Evolutionary conservation across 2,888 invertebrate genomes (phyloP).

Genomic region (Bruchidius siliquastri): DNA sequence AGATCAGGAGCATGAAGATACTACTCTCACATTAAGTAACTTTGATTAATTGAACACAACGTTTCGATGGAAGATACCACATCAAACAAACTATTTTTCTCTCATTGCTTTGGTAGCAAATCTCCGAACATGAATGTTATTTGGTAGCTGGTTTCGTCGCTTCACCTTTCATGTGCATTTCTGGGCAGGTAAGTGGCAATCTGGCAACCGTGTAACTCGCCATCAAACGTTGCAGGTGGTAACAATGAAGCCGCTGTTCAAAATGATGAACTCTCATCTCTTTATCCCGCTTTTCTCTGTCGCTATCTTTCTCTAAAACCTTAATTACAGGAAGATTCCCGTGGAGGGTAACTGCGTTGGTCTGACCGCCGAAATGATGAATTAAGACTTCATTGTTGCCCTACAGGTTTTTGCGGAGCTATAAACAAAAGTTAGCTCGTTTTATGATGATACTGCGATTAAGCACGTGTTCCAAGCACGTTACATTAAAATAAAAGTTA

Average conservation of each 20-base stretch:
- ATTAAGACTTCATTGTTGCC: neutral
- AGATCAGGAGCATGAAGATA: too few species aligned
- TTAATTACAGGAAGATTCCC: neutral
- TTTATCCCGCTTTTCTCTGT: neutral
- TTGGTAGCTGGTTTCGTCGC: too few species aligned
- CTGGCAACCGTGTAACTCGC: neutral
- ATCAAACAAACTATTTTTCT: too few species aligned
- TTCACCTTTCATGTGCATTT: too few species aligned
- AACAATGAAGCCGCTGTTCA: neutral
- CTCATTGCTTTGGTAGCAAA: too few species aligned
- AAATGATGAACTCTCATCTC: neutral
- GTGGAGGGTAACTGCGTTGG: neutral
- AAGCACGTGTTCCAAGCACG: neutral
- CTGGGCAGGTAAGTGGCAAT: too few species aligned
- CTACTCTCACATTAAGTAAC: too few species aligned
- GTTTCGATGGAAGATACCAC: too few species aligned
- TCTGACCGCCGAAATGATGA: neutral
- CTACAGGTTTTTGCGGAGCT: neutral
- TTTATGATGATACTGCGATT: neutral
- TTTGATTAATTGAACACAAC: too few species aligned
- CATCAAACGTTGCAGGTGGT: neutral
- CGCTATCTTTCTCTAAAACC: neutral
- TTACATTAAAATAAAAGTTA: too few species aligned
- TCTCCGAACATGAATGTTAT: too few species aligned
- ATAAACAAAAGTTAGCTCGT: neutral